Conservation (phyloP, 2,113 vertebrate genomes). For the Gavia stellata region DNA sequence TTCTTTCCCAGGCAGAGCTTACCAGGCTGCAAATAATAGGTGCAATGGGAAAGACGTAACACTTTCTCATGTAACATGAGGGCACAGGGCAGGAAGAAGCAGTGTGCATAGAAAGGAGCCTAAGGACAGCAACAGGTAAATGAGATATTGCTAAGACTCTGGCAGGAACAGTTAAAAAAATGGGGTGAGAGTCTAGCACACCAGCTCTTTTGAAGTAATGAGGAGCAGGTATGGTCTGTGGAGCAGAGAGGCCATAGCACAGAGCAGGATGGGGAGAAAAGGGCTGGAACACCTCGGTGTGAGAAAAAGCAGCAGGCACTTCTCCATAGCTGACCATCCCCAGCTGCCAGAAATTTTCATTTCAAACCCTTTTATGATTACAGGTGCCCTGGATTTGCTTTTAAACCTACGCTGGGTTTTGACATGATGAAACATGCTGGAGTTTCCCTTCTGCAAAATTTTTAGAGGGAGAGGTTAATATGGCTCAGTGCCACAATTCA, state of each 20-base stretch:
- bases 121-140: neutral
- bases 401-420: neutral
- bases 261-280: neutral
- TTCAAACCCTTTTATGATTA: neutral
- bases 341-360: neutral
- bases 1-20: neutral
- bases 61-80: fast-evolving
- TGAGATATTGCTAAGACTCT: neutral
- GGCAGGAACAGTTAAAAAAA: neutral
- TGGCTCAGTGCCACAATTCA: slow-evolving; percentile 9
- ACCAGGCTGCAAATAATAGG: neutral
- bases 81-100: neutral
- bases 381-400: neutral
- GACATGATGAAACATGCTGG: neutral
- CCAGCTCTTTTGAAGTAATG: neutral
- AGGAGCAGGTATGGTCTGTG: neutral
- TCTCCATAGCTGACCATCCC: neutral
- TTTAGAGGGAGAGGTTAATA: neutral
- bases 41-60: neutral
- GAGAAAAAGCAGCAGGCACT: neutral
- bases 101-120: neutral
- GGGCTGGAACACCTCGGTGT: neutral
- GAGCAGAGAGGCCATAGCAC: neutral
- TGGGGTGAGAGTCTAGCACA: neutral
- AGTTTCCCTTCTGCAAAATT: neutral